phyloP scores from a whole-genome alignment of 2,797 vertebrate species.

The Anabacerthia variegaticeps region DNA sequence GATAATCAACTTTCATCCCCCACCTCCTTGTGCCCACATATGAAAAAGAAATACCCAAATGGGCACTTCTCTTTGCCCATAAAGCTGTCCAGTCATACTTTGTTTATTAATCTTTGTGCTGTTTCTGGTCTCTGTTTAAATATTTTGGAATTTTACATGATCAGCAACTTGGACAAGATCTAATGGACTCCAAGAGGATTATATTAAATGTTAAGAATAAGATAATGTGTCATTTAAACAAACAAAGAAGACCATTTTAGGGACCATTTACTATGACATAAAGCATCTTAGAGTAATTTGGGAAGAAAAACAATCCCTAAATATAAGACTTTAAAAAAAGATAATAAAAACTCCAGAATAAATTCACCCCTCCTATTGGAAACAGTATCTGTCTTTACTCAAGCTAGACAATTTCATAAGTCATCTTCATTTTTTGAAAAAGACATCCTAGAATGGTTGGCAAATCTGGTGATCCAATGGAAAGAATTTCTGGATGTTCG shows the following conservation, averaged over 20 bases:
- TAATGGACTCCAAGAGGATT: neutral
- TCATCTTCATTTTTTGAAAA: conserved; percentile 9
- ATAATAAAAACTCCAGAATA: conserved; percentile 19
- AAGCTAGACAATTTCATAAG: conserved; percentile 9
- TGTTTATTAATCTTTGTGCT: neutral
- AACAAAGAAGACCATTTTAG: neutral
- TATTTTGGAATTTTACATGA: neutral
- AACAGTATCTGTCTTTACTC: neutral
- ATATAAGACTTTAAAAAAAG: neutral
- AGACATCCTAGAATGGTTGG: conserved; percentile 43
- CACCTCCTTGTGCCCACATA: neutral
- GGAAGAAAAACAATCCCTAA: neutral
- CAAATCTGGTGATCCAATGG: neutral
- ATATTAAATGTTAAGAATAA: conserved; percentile 2
- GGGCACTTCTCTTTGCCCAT: neutral
- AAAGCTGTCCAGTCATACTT: neutral
- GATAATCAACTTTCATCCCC: neutral
- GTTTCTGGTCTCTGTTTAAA: neutral
- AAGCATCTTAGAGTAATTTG: neutral
- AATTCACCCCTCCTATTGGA: neutral
- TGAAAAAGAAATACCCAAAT: neutral
- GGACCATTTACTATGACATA: neutral
- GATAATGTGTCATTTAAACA: neutral
- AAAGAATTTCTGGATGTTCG: conserved; percentile 67
- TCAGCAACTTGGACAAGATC: neutral